Base-by-base conservation (phyloP, 2,113 vertebrate species). In the Anoplopoma fimbria region DNA sequence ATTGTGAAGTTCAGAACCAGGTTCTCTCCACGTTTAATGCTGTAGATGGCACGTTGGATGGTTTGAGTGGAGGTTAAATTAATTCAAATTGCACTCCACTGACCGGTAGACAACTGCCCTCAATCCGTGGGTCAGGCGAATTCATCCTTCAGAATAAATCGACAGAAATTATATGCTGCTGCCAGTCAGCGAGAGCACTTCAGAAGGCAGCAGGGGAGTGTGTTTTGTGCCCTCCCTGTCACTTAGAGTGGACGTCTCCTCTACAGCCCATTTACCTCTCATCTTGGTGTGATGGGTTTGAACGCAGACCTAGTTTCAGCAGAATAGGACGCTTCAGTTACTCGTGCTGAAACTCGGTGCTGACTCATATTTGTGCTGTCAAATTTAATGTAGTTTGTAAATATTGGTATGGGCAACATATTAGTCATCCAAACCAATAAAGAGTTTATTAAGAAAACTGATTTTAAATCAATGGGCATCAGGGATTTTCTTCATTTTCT, bases 121-220 rank as follows among this genome's bases (percentile, higher is more conserved):
- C 65, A 65, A 83, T 83, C 77, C 83, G 79, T 36, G 34, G 79
- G 75, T 77, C 65, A 81, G 75, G 36, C 70, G 77, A 85, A 77
- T 63, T 74, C 71, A 79, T 82, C 76, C 75, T 87, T 89, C 67
- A 89, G 73, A 86, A 74, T 89, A 87, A 87, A 91, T 82, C 3
- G 53, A 75, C 84, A 89, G 60, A 87, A 84, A 86, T 89, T 31
- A 86, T 78, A 82, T 82, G 75, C 83, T 75, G 80, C 83, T 88
- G 90, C 71, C 85, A 81, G 77, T 90, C 90, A 84, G 75, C 9
- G 64, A 88, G 83, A 85, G 88, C 90, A 77, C 75, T 83, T 80
- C 71, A 85, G 81, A 82, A n/a, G 9, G 73, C 77, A 81, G 47
- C 64, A 14, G 72, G 79, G 78, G 70, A 90, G 89, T 82, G 75